Conservation (phyloP, 2,797 vertebrate genomes). For the Martes flavigula region DNA sequence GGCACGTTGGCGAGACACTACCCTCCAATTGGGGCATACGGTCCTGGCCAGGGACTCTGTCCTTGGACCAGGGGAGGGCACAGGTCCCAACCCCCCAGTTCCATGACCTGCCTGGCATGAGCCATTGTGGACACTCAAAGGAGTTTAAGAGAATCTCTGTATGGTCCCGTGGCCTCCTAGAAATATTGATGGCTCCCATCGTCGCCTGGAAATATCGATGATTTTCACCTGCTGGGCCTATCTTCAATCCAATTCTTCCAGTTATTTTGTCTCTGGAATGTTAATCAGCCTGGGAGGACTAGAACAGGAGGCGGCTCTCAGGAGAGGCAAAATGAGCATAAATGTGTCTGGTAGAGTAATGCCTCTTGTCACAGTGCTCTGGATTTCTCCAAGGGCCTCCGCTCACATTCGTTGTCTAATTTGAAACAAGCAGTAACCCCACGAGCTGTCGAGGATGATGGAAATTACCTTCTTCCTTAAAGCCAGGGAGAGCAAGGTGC, state of each 20-base stretch:
- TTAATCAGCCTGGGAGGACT: not conserved
- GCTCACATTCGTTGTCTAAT: not conserved
- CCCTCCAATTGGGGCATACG: not conserved
- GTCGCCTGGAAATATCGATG: not conserved
- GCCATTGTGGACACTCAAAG: not conserved
- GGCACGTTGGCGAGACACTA: rapidly evolving
- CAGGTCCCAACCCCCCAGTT: not conserved
- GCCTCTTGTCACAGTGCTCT: conserved; percentile 27
- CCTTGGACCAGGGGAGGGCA: not conserved
- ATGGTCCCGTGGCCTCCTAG: not conserved
- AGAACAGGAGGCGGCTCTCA: conserved; percentile 27
- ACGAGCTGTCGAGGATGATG: not conserved
- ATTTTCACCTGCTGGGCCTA: not conserved
- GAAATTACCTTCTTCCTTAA: not conserved
- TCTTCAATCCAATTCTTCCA: not conserved
- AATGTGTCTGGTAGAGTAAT: conserved; percentile 8
- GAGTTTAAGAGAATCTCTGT: not conserved
- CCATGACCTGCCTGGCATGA: not conserved
- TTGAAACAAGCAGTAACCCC: not conserved
- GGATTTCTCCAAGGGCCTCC: conserved; percentile 27
- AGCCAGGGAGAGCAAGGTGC: not conserved
- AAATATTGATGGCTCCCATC: not conserved
- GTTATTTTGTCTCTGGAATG: conserved; percentile 52
- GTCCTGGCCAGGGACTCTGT: not conserved
- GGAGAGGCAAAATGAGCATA: conserved; percentile 43